These are phyloP conservation scores for Diglossa cyanea DNA, from an alignment of 2,797 vertebrate species.

Conservation along the genomic window DNA sequence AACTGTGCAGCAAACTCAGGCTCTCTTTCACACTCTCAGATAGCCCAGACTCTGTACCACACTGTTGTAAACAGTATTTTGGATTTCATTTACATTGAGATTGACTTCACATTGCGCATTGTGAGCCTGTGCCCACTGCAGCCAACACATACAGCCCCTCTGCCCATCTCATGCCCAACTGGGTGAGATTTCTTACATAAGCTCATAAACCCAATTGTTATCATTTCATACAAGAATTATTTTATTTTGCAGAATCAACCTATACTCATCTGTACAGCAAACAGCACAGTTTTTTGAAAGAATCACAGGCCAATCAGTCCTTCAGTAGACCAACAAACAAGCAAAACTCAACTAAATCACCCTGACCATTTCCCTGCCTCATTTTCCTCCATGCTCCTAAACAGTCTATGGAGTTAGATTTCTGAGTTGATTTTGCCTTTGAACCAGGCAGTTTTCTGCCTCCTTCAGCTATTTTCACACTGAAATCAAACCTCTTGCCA, in stretches of 20 bases:
- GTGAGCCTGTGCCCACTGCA: fast-evolving
- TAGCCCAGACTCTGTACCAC: not conserved
- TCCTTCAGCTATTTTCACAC: not conserved
- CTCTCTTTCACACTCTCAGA: not conserved
- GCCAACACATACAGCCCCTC: not conserved
- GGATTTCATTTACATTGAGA: not conserved
- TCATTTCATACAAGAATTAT: not conserved
- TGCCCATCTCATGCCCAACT: not conserved
- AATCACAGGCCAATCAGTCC: not conserved
- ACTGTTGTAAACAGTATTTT: not conserved
- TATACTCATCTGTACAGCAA: not conserved
- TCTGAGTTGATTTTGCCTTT: not conserved
- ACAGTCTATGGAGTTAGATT: not conserved
- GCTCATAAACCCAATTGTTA: not conserved
- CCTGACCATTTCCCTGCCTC: not conserved
- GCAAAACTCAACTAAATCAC: not conserved
- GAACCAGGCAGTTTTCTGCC: not conserved
- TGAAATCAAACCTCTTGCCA: not conserved
- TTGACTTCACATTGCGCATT: not conserved
- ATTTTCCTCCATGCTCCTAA: not conserved
- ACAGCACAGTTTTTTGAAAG: not conserved
- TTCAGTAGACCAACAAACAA: not conserved
- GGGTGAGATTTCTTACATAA: not conserved
- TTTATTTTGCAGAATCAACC: not conserved
- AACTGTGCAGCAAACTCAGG: not conserved